Conservation (phyloP, 1,140 invertebrate species). For the Steinernema khuongi region DNA sequence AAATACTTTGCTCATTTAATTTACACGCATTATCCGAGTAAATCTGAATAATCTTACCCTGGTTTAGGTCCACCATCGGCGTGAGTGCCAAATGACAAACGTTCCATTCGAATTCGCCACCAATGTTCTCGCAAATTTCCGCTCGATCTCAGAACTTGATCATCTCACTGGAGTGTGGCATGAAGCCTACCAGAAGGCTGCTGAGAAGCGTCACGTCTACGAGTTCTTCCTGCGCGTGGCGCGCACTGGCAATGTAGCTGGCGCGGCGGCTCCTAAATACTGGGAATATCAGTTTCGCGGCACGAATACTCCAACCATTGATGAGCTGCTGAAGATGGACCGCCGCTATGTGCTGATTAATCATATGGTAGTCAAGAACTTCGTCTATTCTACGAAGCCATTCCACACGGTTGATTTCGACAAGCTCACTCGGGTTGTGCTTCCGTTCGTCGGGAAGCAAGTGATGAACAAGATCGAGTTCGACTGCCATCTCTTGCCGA, state of each 20-base stretch:
- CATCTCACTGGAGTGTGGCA: background rate
- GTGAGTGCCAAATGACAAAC: too few species aligned
- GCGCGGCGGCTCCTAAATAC: too few species aligned
- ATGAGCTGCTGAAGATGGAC: background rate
- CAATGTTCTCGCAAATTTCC: background rate
- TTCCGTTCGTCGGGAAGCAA: background rate
- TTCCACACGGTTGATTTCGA: background rate
- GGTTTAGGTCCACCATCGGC: too few species aligned
- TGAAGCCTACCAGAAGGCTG: background rate
- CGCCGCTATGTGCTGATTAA: background rate
- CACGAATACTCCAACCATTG: background rate
- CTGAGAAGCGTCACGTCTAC: background rate
- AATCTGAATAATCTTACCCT: too few species aligned
- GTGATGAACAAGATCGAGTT: background rate
- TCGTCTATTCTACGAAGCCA: background rate
- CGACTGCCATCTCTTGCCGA: background rate
- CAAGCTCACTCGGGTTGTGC: background rate
- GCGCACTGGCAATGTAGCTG: background rate
- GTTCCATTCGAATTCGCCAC: background rate
- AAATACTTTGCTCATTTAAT: too few species aligned
- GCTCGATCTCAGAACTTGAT: background rate
- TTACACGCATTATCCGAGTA: too few species aligned
- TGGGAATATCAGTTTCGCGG: background rate
- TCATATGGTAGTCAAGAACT: too few species aligned
- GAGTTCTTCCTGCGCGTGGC: background rate